Evolutionary conservation across 2,113 vertebrate species (phyloP).

Genomic region (Blennius ocellaris): DNA sequence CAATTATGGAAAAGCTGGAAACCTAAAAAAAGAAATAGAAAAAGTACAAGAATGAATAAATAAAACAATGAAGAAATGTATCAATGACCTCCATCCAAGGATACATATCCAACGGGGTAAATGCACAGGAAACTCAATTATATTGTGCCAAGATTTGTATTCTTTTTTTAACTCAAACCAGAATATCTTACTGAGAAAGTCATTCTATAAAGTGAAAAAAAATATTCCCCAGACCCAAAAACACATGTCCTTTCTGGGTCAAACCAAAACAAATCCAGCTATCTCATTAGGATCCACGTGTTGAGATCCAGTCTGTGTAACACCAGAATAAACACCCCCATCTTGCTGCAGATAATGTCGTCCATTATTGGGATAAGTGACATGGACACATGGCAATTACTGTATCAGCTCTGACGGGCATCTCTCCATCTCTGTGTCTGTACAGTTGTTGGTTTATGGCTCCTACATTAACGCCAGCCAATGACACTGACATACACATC

Average conservation of each 20-base stretch:
- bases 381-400: conserved; percentile 64
- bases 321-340: conserved; percentile 45
- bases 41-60: too few species aligned
- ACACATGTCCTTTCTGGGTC: not conserved
- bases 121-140: too few species aligned
- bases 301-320: conserved; percentile 19
- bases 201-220: not conserved
- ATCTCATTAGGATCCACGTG: conserved; percentile 49
- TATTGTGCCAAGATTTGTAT: too few species aligned
- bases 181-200: not conserved
- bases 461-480: conserved; percentile 37
- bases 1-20: too few species aligned
- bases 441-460: conserved; percentile 53
- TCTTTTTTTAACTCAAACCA: not conserved
- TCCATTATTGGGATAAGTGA: conserved; percentile 73
- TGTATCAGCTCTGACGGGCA: conserved; percentile 55
- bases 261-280: conserved; percentile 35
- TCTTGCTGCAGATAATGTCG: conserved; percentile 53
- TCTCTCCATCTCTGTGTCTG: conserved; percentile 29
- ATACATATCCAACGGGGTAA: too few species aligned
- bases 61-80: not conserved
- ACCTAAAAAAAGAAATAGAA: too few species aligned
- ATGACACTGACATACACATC: conserved; percentile 44
- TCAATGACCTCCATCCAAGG: not conserved
- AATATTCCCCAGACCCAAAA: not conserved